phyloP scores from a whole-genome alignment of 1,140 invertebrate species.

The Diuraphis noxia region DNA sequence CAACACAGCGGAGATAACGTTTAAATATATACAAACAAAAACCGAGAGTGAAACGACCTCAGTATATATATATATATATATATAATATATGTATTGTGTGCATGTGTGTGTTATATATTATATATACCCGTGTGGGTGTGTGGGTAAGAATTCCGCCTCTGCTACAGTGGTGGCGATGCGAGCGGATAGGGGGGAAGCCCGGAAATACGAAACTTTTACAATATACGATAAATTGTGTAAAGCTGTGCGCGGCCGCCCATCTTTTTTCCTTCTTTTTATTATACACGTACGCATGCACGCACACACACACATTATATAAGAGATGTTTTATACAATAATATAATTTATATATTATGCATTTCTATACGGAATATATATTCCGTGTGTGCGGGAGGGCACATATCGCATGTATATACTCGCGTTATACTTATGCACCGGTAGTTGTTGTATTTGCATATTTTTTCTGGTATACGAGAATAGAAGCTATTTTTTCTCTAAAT shows the following conservation, averaged over 20 bases:
- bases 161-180: background rate
- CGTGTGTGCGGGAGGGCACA: background rate
- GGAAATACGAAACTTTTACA: conserved; percentile 54
- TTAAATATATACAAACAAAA: conserved; percentile 53
- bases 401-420: background rate
- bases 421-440: background rate
- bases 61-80: background rate
- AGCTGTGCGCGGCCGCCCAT: conserved; percentile 40
- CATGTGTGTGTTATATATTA: conserved; percentile 4
- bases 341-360: background rate
- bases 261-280: conserved; percentile 34
- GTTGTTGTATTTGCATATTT: background rate
- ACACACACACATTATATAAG: background rate
- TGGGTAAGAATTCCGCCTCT: background rate
- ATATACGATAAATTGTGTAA: conserved; percentile 53
- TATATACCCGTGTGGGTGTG: background rate
- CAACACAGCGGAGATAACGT: conserved; percentile 51
- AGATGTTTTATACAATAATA: background rate
- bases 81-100: background rate
- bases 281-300: background rate
- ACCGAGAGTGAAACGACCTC: conserved; percentile 50
- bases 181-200: background rate
- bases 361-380: background rate
- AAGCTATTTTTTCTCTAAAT: background rate
- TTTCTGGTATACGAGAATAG: background rate